Conservation (phyloP, 1,140 invertebrate species). For the Brachionus asplanchnoidis region DNA sequence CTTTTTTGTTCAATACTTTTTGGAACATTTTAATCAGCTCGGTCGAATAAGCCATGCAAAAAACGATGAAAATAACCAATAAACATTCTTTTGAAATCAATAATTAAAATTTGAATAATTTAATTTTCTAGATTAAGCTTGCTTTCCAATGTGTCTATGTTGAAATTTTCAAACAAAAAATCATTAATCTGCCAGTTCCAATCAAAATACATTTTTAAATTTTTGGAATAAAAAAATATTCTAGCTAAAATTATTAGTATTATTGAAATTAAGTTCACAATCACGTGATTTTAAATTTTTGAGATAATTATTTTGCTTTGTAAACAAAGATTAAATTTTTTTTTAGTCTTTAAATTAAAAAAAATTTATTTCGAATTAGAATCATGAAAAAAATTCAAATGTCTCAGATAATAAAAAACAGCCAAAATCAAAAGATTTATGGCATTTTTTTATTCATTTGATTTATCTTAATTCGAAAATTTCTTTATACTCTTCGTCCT, state of each 20-base stretch:
- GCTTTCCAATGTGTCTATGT: slow-evolving; percentile 15
- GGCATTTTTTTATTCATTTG: too few species aligned
- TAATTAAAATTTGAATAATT: neutral
- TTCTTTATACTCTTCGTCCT: too few species aligned
- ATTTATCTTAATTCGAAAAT: too few species aligned
- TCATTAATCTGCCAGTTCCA: slow-evolving; percentile 28
- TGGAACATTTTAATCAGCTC: slow-evolving; percentile 12
- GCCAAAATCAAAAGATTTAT: too few species aligned
- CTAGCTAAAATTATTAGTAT: neutral
- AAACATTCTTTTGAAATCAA: slow-evolving; percentile 15
- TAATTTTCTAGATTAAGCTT: neutral
- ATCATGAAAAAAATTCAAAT: too few species aligned
- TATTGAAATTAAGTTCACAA: neutral
- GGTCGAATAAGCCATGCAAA: slow-evolving; percentile 18
- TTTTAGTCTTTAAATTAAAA: neutral
- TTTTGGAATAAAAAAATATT: neutral
- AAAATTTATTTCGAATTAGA: too few species aligned
- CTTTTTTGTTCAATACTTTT: neutral
- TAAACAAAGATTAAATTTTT: neutral
- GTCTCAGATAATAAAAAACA: too few species aligned
- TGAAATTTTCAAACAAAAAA: slow-evolving; percentile 33
- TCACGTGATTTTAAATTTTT: neutral
- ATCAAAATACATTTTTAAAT: slow-evolving; percentile 28
- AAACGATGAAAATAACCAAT: slow-evolving; percentile 13
- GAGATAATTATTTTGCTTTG: neutral